These are phyloP conservation scores for Seriola dumerili DNA, from an alignment of 2,113 vertebrate genomes.

Conservation along the genomic window DNA sequence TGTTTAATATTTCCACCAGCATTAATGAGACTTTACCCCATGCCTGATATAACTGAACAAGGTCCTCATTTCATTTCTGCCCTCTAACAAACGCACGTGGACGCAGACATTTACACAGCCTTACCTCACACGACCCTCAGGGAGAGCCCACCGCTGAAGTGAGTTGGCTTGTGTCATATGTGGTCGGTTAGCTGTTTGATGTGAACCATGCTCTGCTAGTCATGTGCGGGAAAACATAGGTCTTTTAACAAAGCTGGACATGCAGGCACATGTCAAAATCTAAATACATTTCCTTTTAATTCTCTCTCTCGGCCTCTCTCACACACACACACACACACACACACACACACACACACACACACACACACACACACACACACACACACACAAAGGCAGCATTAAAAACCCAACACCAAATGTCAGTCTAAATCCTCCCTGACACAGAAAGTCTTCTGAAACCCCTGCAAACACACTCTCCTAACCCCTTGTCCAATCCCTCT, in stretches of 20 bases:
- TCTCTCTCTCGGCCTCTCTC: not conserved
- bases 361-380: conserved; percentile 24
- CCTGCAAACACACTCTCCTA: conserved; percentile 61
- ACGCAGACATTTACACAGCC: conserved; percentile 11
- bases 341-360: conserved; percentile 4
- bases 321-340: conserved; percentile 28
- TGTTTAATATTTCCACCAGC: not conserved
- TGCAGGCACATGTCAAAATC: conserved; percentile 42
- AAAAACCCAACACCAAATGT: conserved; percentile 56
- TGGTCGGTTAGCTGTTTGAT: conserved; percentile 9
- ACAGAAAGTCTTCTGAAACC: conserved; percentile 59
- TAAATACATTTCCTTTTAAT: not conserved
- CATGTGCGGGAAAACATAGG: not conserved
- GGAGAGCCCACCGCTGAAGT: not conserved
- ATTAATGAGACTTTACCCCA: too few species aligned
- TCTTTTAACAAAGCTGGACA: conserved; percentile 5
- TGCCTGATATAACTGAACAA: not conserved
- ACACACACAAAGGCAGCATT: conserved; percentile 36
- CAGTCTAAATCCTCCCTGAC: conserved; percentile 68
- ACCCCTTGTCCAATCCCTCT: conserved; percentile 66
- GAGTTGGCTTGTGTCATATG: not conserved
- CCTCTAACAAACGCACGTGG: not conserved
- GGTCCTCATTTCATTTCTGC: too few species aligned
- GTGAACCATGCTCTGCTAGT: not conserved
- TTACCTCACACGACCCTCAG: not conserved